Evolutionary conservation across 2,113 vertebrate species (phyloP).

Genomic region (Ramphastos sulfuratus): DNA sequence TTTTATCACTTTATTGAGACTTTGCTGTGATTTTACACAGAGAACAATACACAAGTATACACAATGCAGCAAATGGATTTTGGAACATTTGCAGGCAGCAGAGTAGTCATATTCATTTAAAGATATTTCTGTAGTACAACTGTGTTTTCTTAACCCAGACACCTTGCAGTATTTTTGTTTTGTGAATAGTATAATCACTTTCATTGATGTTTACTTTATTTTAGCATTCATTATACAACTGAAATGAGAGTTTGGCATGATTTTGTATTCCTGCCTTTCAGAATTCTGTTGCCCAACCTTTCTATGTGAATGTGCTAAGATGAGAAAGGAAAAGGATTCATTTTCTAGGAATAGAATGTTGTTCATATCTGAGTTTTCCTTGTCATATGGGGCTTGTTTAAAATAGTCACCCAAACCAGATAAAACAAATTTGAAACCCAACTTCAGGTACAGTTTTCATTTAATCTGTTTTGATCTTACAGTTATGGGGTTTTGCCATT

Average conservation of each 20-base stretch:
- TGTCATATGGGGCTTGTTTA: background rate
- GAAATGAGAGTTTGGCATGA: background rate
- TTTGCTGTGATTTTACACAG: conserved; percentile 19
- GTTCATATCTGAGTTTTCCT: background rate
- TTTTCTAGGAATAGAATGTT: background rate
- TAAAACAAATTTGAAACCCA: background rate
- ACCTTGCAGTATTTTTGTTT: background rate
- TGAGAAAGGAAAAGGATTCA: background rate
- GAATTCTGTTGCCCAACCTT: background rate
- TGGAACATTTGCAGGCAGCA: background rate
- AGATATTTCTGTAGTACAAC: background rate
- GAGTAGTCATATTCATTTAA: background rate
- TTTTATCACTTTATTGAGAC: conserved; percentile 26
- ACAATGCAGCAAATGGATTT: conserved; percentile 6
- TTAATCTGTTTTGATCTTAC: background rate
- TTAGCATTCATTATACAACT: background rate
- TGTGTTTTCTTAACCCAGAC: background rate
- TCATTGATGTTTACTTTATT: background rate
- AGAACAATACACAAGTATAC: background rate
- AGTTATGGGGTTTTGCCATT: background rate
- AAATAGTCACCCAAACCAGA: background rate
- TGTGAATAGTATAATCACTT: background rate
- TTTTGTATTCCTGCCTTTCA: background rate
- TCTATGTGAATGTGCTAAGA: background rate
- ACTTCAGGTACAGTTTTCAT: background rate